A percentile compares a stretch with the other conserved stretches of the same genome.
phyloP scores from a whole-genome alignment of 2,113 vertebrate genomes.

The Pogonocichla stellata region DNA sequence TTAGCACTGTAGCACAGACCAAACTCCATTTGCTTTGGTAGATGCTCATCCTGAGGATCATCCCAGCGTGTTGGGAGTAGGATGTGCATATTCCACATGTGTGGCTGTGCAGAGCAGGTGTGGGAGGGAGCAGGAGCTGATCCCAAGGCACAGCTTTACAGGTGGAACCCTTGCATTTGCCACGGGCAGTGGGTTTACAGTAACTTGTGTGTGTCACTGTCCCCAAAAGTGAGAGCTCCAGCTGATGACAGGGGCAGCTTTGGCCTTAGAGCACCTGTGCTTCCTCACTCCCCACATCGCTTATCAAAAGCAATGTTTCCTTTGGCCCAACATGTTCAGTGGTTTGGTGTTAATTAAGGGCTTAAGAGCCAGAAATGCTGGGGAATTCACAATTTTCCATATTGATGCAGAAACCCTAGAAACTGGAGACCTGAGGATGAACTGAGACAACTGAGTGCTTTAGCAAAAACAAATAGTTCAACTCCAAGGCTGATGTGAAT shows the following conservation, averaged over 20 bases:
- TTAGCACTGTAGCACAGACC: not conserved
- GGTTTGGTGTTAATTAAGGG: not conserved
- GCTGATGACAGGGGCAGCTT: not conserved
- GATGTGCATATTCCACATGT: not conserved
- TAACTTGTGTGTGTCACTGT: not conserved
- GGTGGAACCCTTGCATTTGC: not conserved
- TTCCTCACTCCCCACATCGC: not conserved
- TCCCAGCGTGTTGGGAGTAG: not conserved
- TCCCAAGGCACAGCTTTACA: not conserved
- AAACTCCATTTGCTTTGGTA: fast-evolving
- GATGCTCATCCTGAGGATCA: not conserved
- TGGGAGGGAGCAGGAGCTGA: not conserved
- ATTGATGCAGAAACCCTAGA: not conserved
- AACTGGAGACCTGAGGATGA: not conserved
- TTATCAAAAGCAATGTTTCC: not conserved
- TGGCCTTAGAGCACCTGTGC: not conserved
- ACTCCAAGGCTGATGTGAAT: not conserved
- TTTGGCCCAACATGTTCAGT: not conserved
- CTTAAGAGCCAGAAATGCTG: not conserved
- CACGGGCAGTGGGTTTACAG: not conserved
- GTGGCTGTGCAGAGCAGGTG: not conserved
- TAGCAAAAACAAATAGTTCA: not conserved
- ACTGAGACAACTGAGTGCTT: not conserved
- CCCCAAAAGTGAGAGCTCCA: not conserved
- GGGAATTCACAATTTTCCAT: not conserved